These are phyloP conservation scores for Cyprichromis sp. DNA, from an alignment of 2,113 vertebrate species.

Conservation along the genomic window DNA sequence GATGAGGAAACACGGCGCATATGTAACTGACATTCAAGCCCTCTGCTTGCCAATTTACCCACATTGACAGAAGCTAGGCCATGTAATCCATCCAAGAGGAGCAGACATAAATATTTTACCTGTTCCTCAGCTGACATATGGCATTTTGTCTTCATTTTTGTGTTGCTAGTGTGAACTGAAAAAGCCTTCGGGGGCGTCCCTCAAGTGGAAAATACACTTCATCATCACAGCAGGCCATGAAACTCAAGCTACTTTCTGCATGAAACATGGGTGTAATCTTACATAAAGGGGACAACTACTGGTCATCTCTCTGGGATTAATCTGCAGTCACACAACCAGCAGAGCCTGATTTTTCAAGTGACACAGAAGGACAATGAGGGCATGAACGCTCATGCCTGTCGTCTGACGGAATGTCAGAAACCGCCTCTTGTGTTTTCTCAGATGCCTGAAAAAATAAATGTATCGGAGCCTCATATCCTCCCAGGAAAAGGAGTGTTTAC, in stretches of 20 bases:
- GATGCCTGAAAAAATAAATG: conserved; percentile 64
- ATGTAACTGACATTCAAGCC: conserved; percentile 2
- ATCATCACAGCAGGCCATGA: background rate
- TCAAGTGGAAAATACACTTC: background rate
- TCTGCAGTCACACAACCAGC: background rate
- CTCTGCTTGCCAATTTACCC: conserved; percentile 15
- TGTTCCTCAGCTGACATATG: conserved; percentile 20
- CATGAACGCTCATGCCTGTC: background rate
- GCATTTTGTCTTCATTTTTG: background rate
- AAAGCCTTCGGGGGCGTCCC: background rate
- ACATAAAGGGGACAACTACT: background rate
- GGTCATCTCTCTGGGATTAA: background rate
- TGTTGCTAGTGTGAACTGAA: background rate
- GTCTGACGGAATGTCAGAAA: conserved; percentile 27
- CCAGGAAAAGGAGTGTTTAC: conserved; percentile 58
- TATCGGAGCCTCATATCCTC: conserved; percentile 58
- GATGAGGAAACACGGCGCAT: conserved; percentile 17
- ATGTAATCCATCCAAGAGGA: conserved; percentile 18
- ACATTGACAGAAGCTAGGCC: conserved; percentile 5
- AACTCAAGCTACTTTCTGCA: background rate
- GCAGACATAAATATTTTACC: conserved; percentile 41
- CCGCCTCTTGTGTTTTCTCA: conserved; percentile 42
- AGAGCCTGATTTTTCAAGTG: background rate
- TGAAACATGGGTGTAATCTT: background rate
- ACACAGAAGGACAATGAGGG: background rate